phyloP scores from a whole-genome alignment of 2,888 invertebrate species.

The Euzetes globulus region DNA sequence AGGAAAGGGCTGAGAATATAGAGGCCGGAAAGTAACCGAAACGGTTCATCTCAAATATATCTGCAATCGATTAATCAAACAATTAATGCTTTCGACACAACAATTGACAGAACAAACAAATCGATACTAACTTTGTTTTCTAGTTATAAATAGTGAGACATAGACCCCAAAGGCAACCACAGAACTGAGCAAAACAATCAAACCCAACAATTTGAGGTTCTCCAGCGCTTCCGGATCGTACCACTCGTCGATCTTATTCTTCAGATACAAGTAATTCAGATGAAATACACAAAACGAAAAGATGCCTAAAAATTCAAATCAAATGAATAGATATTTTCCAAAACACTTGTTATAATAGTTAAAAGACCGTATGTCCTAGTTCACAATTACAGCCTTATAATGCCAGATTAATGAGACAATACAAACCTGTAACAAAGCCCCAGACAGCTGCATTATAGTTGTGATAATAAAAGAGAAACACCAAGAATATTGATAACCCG shows the following conservation, averaged over 20 bases:
- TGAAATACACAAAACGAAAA: conserved; percentile 27
- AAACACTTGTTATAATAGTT: no score
- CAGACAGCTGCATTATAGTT: conserved; percentile 20
- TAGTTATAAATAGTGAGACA: conserved; percentile 16
- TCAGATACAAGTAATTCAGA: conserved; percentile 22
- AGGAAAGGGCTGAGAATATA: conserved; percentile 4
- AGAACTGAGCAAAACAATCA: not conserved
- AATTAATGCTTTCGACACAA: not conserved
- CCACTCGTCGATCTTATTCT: conserved; percentile 28
- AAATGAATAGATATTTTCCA: no score
- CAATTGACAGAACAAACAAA: not conserved
- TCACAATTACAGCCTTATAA: no score
- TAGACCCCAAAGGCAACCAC: conserved; percentile 13
- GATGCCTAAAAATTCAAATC: not conserved
- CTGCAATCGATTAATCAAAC: not conserved
- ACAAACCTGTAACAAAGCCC: conserved; percentile 22
- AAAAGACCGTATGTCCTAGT: no score
- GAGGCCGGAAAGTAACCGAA: conserved; percentile 2
- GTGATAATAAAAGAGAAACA: not conserved
- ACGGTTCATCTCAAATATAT: not conserved
- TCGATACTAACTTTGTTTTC: conserved; percentile 14
- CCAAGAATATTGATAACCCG: not conserved
- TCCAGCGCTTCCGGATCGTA: conserved; percentile 17
- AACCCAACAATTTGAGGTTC: conserved; percentile 23
- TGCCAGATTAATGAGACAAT: no score